These are phyloP conservation scores for Calidris pugnax DNA, from an alignment of 2,113 vertebrate species.

Conservation along the genomic window DNA sequence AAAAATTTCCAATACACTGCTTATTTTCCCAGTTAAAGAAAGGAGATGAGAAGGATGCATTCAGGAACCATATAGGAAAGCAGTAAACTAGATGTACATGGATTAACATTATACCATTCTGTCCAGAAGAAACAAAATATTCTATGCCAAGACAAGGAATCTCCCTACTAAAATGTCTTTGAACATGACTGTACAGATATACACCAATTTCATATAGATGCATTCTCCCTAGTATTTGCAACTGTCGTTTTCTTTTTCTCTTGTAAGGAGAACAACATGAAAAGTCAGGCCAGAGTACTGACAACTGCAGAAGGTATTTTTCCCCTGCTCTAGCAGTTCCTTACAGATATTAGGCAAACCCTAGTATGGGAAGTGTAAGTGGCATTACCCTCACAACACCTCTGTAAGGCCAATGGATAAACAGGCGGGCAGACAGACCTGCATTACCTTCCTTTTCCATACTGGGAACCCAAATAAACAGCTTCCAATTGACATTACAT, in stretches of 20 bases:
- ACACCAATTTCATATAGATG: neutral
- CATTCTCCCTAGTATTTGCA: neutral
- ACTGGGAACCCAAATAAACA: neutral
- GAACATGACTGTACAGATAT: neutral
- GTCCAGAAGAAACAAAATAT: conserved; percentile 33
- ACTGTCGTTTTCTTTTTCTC: neutral
- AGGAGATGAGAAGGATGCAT: conserved; percentile 42
- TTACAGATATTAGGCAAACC: neutral
- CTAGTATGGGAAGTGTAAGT: neutral
- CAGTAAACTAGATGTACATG: conserved; percentile 25
- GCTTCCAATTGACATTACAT: neutral
- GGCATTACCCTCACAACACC: neutral
- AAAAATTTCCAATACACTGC: conserved; percentile 63
- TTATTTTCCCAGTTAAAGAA: conserved; percentile 53
- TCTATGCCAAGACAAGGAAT: neutral
- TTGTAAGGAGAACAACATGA: neutral
- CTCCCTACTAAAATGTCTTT: neutral
- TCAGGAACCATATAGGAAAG: conserved; percentile 33
- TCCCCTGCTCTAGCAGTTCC: neutral
- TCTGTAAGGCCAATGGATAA: neutral
- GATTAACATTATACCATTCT: conserved; percentile 23
- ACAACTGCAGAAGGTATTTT: neutral
- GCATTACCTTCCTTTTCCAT: neutral
- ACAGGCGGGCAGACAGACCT: neutral
- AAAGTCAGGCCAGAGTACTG: neutral